Base-by-base conservation (phyloP, 2,888 invertebrate genomes). In the Elysia crispata region DNA sequence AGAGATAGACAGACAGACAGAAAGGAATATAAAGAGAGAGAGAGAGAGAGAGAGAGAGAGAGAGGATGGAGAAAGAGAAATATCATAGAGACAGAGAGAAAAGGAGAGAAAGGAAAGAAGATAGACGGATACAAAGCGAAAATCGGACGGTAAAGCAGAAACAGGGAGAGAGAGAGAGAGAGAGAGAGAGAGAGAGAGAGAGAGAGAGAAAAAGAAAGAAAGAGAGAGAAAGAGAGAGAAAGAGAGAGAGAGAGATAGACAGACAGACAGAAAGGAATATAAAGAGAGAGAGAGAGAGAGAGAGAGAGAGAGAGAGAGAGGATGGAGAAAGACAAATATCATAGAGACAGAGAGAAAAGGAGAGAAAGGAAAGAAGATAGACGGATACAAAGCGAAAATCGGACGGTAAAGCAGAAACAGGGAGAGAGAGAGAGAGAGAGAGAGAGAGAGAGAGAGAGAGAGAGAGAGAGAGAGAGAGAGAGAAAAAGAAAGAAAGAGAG, bases 161-260 rank as follows among this genome's bases (percentile, higher is more conserved):
- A 64, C 67, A n/a, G 49, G 60, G 79, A 49, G 64, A 23, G 70
- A 31, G 77, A 70, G 60, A 50, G 50, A 30, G 64, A 50, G 64
- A 64, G 60, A n/a, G 73, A 20, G 62, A 30, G 73, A 49, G 64
- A 1, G 73, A 23, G 72, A 28, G 72, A 49, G 49, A 28, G 64
- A 25, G n/a, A 30, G 50, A 25, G n/a, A 25, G 30, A 33, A 66
- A 79, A 62, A 60, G 70, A 60, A 41, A 28, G 76, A 67, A 67
- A 67, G 50, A 28, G 67, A 67, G 67, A 50, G 41, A 66, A 50
- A 49, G 76, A 64, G 18, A 23, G 62, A 64, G 76, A 62, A 23
- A 64, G 41, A 64, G 49, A 25, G 66, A 33, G 66, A 20, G n/a
- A 20, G 64, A 11, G n/a, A 18, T 11, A 20, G 64, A 18, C 11